A percentile compares a stretch with the other conserved stretches of the same genome.
Conservation (phyloP, 2,797 vertebrate species). For the Cirrhinus mrigala region DNA sequence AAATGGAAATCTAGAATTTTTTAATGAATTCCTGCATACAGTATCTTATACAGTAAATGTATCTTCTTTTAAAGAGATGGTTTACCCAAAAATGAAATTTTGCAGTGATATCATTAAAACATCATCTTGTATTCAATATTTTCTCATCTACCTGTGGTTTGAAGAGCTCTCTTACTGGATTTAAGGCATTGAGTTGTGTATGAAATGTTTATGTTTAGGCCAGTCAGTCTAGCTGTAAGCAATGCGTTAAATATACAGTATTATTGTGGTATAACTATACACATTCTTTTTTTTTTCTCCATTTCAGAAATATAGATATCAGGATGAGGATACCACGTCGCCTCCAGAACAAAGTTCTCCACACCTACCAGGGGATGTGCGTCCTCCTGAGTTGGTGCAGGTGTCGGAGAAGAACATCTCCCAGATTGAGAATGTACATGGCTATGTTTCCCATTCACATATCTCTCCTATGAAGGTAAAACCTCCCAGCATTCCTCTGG, state of each 20-base stretch:
- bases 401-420: constrained; percentile 94
- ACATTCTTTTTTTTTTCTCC: background rate
- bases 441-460: constrained; percentile 94
- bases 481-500: background rate
- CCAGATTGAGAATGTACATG: constrained; percentile 95
- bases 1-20: background rate
- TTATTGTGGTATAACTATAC: background rate
- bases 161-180: no score
- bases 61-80: no score
- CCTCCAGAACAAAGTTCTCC: constrained; percentile 85
- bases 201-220: background rate
- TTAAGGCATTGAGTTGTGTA: no score
- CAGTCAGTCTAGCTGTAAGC: background rate
- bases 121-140: no score
- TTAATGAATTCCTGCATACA: no score
- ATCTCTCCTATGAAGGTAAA: constrained; percentile 89
- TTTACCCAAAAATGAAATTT: no score
- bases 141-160: no score
- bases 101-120: no score
- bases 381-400: constrained; percentile 91
- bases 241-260: background rate
- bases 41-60: no score
- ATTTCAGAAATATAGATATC: constrained; percentile 91
- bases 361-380: constrained; percentile 80
- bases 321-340: constrained; percentile 88